Conservation (phyloP, 2,113 vertebrate species). For the Alectura lathami region DNA sequence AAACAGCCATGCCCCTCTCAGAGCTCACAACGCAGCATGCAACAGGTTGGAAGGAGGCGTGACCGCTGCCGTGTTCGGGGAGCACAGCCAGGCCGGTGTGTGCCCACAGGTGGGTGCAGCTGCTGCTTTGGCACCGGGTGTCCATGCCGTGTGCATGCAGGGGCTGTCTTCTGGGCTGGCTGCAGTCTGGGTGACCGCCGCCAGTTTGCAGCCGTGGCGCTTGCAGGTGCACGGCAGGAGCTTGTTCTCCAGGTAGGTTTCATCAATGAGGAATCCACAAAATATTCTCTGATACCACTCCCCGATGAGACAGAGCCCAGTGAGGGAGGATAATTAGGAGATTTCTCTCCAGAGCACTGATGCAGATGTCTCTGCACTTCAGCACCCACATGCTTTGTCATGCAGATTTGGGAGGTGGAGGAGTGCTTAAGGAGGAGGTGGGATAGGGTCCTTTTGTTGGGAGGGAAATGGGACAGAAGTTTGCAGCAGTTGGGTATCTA, state of each 20-base stretch:
- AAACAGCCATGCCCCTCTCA: not conserved
- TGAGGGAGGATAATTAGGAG: not conserved
- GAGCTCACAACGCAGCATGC: too few species aligned
- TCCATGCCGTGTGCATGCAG: rapidly evolving
- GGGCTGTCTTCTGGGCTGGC: not conserved
- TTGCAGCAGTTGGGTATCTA: rapidly evolving
- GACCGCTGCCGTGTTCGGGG: not conserved
- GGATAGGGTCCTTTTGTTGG: not conserved
- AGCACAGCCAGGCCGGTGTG: not conserved
- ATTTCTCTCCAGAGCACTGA: not conserved
- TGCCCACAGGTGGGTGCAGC: too few species aligned
- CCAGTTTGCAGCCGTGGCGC: not conserved
- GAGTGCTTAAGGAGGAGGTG: not conserved
- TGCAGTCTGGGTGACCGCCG: not conserved
- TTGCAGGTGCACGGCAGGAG: rapidly evolving
- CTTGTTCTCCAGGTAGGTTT: not conserved
- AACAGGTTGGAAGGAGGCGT: not conserved
- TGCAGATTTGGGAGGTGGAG: not conserved
- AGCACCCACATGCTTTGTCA: not conserved
- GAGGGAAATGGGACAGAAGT: not conserved
- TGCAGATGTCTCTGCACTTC: not conserved
- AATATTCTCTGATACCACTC: not conserved
- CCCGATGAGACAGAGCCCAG: not conserved
- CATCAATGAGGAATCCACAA: rapidly evolving
- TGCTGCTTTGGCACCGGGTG: too few species aligned